Base-by-base conservation (phyloP, 2,888 invertebrate genomes). In the Parnassius orleans region DNA sequence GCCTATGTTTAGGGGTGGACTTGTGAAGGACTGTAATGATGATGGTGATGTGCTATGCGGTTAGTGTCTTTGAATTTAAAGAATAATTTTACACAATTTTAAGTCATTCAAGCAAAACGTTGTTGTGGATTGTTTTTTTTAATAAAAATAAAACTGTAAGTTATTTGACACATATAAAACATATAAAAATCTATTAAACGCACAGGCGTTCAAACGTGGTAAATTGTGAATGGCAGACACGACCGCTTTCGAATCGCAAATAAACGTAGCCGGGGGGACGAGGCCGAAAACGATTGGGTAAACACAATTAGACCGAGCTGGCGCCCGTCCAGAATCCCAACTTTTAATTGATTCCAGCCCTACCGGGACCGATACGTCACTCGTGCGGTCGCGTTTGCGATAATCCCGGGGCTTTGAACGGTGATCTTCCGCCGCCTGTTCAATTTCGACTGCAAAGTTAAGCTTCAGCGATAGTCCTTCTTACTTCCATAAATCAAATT, bases 261-360 rank as follows among this genome's bases (percentile, higher is more conserved):
- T 51, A 56, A 61, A 59, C 48, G 53, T 19, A 12, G 62, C n/a
- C 43, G 54, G 24, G 14, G 57, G 19, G 48, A 14, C 7, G 56
- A 24, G 51, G 24, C 48, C 48, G 48, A 51, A 10, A 9, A 33
- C 56, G 58, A 57, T 54, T 53, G 65, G 63, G 66, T 66, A 68
- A 69, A 69, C 69, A 69, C 68, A 69, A 68, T 68, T 68, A 69
- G 69, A 63, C 66, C 67, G 70, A 66, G 54, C 63, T 67, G 53
- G 48, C 61, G 67, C 56, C 46, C 19, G 57, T 41, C 56, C 59
- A 61, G 47, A 47, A 19, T 44, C 60, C 44, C 54, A 63, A 63
- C 63, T 63, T 63, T 63, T 63, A 63, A 63, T 63, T 63, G 63
- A 63, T 63, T 59, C 59, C 59, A 55, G 59, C 63, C 63, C 58